Evolutionary conservation across 2,113 vertebrate genomes (phyloP), one percentile per base, ranked within the genome.

Genomic region (Pavo muticus): DNA sequence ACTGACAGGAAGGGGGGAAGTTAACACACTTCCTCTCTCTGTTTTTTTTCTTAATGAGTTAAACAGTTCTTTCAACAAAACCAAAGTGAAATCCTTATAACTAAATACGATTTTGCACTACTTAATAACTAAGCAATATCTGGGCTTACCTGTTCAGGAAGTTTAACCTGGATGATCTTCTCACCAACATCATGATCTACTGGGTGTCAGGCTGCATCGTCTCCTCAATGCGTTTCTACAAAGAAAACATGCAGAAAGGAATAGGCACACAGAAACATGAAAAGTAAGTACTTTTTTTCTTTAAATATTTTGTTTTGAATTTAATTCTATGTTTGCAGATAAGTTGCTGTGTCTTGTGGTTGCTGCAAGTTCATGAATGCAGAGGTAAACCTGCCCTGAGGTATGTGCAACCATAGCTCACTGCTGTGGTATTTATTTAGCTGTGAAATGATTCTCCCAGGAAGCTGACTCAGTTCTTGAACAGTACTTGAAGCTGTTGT

Each of bases 171-270:
- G 97, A 98, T 6, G 98, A 98, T 3, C 97, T 98, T 84, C 97
- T 98, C 80, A 98, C 97, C 80, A 98, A 97, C 29, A n/a, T 98
- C 93, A 98, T 98, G 98, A 97, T 98, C 88, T 98, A 98, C 95
- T 98, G 98, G 98, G 94, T 98, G 8, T 97, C 98, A 0, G 97
- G 96, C 64, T 96, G 91, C 64, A 97, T 98, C 3, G 81, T 96
- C 42, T 85, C 98, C 45, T 98, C 98, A 6, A 97, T 98, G 97
- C 97, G 97, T 79, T 97, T 96, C 93, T 98, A 98, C 96, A 98
- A 98, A 94, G 98, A 98, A 81, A 97, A 97, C 61, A 0, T 98
- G 5, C 83, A 95, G 10, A 78, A 84, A 14, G 84, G 94, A 24
- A 12, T 97, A 25, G 93, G 94, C 54, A 47, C 24, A n/a, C 72